A percentile compares a stretch with the other conserved stretches of the same genome.
phyloP scores from a whole-genome alignment of 2,797 vertebrate genomes.

The Pantherophis vulpinus region DNA sequence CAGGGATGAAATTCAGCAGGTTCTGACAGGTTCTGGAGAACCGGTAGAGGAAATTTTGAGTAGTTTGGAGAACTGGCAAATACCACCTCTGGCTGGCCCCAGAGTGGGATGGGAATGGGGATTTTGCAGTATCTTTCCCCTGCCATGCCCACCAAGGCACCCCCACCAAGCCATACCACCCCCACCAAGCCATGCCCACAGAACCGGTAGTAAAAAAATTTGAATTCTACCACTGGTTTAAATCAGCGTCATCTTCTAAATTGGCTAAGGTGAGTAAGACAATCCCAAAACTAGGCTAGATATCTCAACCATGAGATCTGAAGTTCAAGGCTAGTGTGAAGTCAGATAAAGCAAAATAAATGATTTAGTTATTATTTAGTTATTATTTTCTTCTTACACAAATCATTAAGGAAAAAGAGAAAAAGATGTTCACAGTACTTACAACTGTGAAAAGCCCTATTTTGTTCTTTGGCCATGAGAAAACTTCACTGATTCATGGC shows the following conservation, averaged over 20 bases:
- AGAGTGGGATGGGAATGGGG: no score
- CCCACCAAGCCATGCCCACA: no score
- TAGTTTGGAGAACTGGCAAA: no score
- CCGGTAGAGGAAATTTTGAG: no score
- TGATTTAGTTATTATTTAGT: background rate
- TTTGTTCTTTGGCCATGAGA: background rate
- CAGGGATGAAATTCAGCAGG: background rate
- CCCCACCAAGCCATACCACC: no score
- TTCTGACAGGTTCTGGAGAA: no score
- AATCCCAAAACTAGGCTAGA: background rate
- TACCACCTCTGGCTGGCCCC: no score
- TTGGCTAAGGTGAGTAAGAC: background rate
- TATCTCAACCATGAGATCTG: background rate
- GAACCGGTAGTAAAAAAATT: no score
- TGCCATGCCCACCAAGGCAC: no score
- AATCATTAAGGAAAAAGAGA: background rate
- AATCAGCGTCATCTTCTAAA: background rate
- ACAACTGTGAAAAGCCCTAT: background rate
- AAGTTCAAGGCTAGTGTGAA: background rate
- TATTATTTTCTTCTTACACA: background rate
- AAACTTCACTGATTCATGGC: background rate
- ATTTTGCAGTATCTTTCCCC: no score
- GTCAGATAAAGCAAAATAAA: background rate
- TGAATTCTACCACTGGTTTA: background rate
- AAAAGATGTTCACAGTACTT: background rate